A percentile compares a stretch with the other conserved stretches of the same genome.
These are phyloP conservation scores for Sitta europaea DNA, from an alignment of 2,113 vertebrate species.

Conservation along the genomic window DNA sequence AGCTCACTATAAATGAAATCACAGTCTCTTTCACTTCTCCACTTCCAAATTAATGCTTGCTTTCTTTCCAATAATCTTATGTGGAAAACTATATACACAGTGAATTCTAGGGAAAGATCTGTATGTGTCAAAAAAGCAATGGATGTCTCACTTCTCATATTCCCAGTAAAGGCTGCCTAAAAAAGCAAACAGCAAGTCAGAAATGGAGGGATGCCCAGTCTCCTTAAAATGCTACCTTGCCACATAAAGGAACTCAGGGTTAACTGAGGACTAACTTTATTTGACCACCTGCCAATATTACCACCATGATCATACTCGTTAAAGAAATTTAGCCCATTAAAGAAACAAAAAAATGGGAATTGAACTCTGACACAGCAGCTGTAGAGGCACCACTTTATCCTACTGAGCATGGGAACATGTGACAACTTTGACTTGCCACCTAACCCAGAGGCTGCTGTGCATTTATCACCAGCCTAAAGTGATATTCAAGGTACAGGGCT, in stretches of 20 bases:
- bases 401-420: neutral
- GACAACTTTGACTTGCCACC: accelerated
- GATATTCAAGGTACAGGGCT: neutral
- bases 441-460: neutral
- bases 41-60: neutral
- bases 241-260: neutral
- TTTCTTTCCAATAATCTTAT: neutral
- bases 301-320: neutral
- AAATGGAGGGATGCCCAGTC: neutral
- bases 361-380: neutral
- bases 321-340: neutral
- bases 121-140: neutral
- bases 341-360: neutral
- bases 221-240: neutral
- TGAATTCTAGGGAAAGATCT: neutral
- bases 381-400: neutral
- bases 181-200: neutral
- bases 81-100: neutral
- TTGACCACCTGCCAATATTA: neutral
- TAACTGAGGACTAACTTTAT: neutral
- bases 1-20: neutral
- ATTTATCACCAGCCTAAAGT: neutral
- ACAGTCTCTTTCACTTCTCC: neutral
- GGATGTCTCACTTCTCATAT: neutral
- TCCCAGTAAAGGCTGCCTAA: neutral